Conservation (phyloP, 2,888 invertebrate genomes). For the Xestia ashworthii region DNA sequence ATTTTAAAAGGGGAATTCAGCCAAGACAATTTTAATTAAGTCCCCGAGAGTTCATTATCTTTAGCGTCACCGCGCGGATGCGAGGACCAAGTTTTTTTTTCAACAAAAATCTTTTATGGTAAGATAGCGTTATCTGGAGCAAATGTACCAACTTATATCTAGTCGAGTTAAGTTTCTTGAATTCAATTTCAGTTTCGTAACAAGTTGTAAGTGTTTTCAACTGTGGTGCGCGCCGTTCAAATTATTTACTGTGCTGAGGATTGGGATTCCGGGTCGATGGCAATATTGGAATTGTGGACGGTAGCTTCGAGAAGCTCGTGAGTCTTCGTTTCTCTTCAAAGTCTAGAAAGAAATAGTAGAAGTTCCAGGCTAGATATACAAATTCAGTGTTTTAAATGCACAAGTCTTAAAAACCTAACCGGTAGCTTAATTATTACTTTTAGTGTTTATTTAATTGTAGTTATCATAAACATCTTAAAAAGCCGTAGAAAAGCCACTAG, state of each 20-base stretch:
- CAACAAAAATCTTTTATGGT: constrained; percentile 63
- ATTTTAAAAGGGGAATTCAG: constrained; percentile 66
- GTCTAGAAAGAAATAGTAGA: background rate
- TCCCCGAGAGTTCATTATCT: constrained; percentile 72
- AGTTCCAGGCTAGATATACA: background rate
- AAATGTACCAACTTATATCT: constrained; percentile 65
- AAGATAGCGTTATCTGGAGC: constrained; percentile 65
- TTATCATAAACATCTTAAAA: background rate
- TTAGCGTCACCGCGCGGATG: constrained; percentile 59
- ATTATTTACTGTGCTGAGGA: constrained; percentile 50
- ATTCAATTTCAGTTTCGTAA: constrained; percentile 66
- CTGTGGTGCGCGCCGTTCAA: constrained; percentile 31
- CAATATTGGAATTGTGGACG: constrained; percentile 16
- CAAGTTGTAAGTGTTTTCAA: constrained; percentile 62
- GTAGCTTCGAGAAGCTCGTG: background rate
- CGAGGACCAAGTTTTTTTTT: constrained; percentile 58
- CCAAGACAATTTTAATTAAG: constrained; percentile 75
- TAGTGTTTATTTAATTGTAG: too few species aligned
- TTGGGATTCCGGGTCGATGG: constrained; percentile 27
- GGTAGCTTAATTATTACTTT: background rate
- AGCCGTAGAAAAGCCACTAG: background rate
- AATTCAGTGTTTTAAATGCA: background rate
- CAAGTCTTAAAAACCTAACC: background rate
- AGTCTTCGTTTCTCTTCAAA: background rate
- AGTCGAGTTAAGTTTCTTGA: constrained; percentile 56